phyloP scores from a whole-genome alignment of 2,888 invertebrate species.

The Diploptera punctata region DNA sequence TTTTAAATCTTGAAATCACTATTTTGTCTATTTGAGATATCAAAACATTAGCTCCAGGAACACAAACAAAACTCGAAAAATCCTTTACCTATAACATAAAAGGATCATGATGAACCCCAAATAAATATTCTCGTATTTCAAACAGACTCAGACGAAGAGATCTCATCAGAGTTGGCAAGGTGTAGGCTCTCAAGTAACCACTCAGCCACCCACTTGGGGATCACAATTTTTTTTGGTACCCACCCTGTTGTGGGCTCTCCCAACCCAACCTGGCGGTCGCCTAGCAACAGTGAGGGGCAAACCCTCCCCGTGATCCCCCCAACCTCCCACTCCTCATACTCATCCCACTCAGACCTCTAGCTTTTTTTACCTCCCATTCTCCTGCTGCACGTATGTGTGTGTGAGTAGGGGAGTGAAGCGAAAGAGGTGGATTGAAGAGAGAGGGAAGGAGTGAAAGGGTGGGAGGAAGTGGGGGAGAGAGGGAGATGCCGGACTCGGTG shows the following conservation, averaged over 20 bases:
- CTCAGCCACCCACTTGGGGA: constrained; percentile 14
- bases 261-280: constrained; percentile 37
- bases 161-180: not conserved
- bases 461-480: constrained; percentile 19
- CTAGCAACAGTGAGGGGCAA: constrained; percentile 39
- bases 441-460: constrained; percentile 6
- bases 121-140: too few relatives aligned
- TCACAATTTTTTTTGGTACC: constrained; percentile 33
- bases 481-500: constrained; percentile 30
- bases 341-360: constrained; percentile 31
- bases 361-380: constrained; percentile 38
- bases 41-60: too few relatives aligned
- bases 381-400: constrained; percentile 16
- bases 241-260: constrained; percentile 37
- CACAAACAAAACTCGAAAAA: too few relatives aligned
- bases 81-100: too few relatives aligned
- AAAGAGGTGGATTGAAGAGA: constrained; percentile 30
- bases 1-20: too few relatives aligned
- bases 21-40: too few relatives aligned
- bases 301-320: constrained; percentile 29
- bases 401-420: constrained; percentile 23
- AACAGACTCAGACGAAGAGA: not conserved
- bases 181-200: not conserved
- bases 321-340: constrained; percentile 6
- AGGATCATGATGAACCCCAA: too few relatives aligned